These are phyloP conservation scores for Anolis carolinensis DNA, from an alignment of 2,113 vertebrate species.

Conservation along the genomic window DNA sequence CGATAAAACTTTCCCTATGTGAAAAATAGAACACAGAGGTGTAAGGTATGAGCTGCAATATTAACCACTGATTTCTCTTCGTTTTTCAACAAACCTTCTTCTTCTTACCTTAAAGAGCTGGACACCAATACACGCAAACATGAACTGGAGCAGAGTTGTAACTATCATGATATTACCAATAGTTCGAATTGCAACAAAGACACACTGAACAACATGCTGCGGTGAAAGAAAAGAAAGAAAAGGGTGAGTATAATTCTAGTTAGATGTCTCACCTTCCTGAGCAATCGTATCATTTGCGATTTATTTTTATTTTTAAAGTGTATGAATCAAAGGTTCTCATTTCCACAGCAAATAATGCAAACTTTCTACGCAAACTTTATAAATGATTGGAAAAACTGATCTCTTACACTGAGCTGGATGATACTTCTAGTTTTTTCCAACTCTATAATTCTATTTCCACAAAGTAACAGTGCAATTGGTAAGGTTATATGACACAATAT, in stretches of 20 bases:
- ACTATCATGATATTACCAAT: constrained; percentile 99
- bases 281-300: background rate
- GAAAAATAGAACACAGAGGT: constrained; percentile 60
- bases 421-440: too few relatives aligned
- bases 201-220: constrained; percentile 98
- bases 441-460: background rate
- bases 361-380: background rate
- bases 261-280: background rate
- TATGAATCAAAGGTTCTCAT: background rate
- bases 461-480: background rate
- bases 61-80: background rate
- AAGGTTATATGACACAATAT: background rate
- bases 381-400: background rate
- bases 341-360: background rate
- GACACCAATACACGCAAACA: constrained; percentile 98
- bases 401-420: background rate
- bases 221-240: constrained; percentile 8
- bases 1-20: constrained; percentile 95
- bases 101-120: constrained; percentile 97
- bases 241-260: background rate
- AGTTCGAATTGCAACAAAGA: constrained; percentile 98
- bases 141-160: constrained; percentile 97
- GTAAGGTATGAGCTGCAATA: constrained; percentile 31
- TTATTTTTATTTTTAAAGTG: background rate
- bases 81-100: constrained; percentile 66